A percentile compares a stretch with the other conserved stretches of the same genome.
phyloP scores from a whole-genome alignment of 2,888 invertebrate species.

The Marronus borbonicus region DNA sequence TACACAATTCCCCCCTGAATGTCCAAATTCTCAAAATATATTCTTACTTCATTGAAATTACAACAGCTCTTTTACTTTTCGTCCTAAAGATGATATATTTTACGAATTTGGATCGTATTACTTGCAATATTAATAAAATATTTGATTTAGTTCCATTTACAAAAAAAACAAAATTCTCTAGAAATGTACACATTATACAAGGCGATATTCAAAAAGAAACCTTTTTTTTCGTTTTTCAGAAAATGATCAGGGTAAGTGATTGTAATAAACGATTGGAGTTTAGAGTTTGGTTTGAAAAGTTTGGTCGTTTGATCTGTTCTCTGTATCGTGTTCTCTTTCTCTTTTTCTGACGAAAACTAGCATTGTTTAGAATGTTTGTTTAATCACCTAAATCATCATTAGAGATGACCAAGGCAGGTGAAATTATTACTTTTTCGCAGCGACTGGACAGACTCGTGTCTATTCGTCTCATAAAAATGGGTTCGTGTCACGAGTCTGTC shows the following conservation, averaged over 20 bases:
- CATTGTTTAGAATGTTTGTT: not conserved
- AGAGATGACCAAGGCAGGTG: too few relatives aligned
- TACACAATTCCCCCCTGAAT: not conserved
- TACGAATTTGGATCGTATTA: not conserved
- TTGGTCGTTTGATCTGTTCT: slow-evolving; percentile 10
- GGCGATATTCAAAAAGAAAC: slow-evolving; percentile 27
- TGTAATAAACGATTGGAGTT: slow-evolving; percentile 1
- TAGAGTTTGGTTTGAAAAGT: slow-evolving; percentile 44
- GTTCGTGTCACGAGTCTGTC: too few relatives aligned
- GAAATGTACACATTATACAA: not conserved
- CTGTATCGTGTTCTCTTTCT: slow-evolving; percentile 10
- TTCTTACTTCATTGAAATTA: not conserved
- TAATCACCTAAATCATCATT: not conserved
- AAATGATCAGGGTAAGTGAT: slow-evolving; percentile 70
- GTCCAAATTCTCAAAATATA: not conserved
- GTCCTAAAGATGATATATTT: not conserved
- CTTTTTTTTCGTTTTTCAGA: slow-evolving; percentile 68
- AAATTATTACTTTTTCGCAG: too few relatives aligned
- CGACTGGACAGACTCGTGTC: too few relatives aligned
- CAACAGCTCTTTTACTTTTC: too few relatives aligned
- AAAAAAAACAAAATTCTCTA: slow-evolving; percentile 1
- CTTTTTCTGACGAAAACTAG: slow-evolving; percentile 3
- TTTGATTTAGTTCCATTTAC: not conserved
- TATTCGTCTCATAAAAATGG: too few relatives aligned
- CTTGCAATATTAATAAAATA: not conserved